A percentile compares a stretch with the other conserved stretches of the same genome.
Evolutionary conservation across 2,797 vertebrate genomes (phyloP).

Genomic region (Syngnathus acus): DNA sequence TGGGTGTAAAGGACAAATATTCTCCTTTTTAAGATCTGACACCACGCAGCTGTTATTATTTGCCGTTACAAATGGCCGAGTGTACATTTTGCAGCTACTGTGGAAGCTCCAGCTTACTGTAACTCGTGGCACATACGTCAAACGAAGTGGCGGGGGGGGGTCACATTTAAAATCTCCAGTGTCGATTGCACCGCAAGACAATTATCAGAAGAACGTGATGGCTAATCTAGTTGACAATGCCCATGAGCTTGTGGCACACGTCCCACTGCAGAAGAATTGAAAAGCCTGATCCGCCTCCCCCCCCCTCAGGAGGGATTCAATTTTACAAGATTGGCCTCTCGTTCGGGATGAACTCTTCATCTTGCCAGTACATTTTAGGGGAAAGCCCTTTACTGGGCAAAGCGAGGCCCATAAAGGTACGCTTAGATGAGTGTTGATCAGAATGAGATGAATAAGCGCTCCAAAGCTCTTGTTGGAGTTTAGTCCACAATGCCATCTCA

Average conservation of each 20-base stretch:
- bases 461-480: neutral
- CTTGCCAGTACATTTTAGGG: neutral
- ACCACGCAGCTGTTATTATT: conserved; percentile 58
- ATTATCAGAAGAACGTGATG: conserved; percentile 19
- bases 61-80: conserved; percentile 47
- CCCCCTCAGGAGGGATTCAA: neutral
- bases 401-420: neutral
- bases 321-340: neutral
- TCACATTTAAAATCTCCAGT: conserved; percentile 38
- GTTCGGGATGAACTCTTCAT: neutral
- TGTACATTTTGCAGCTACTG: conserved; percentile 48
- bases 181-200: conserved; percentile 32
- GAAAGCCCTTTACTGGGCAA: neutral
- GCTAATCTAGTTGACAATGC: conserved; percentile 40
- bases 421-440: neutral
- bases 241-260: conserved; percentile 39
- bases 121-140: conserved; percentile 60
- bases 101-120: conserved; percentile 62
- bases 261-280: conserved; percentile 32
- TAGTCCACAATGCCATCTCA: neutral
- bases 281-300: neutral
- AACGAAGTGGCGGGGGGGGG: conserved; percentile 37
- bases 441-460: neutral
- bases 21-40: conserved; percentile 25
- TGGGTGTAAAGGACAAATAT: conserved; percentile 21